Evolutionary conservation across 2,113 vertebrate species (phyloP).

Genomic region (Rousettus leschenaultii): DNA sequence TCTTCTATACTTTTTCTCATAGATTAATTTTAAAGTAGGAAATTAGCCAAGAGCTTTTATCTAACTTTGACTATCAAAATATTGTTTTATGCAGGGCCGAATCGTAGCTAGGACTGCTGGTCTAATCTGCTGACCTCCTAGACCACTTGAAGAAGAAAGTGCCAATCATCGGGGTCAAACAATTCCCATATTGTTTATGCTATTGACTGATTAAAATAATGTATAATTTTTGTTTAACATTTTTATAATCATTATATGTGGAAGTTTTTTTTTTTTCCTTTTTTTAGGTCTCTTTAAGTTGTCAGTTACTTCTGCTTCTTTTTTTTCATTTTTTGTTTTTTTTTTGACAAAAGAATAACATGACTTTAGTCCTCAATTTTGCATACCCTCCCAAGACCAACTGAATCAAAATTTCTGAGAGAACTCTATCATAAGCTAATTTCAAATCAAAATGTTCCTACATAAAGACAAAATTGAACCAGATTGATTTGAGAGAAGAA

Average conservation of each 20-base stretch:
- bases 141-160: background rate
- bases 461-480: background rate
- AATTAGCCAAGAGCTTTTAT: background rate
- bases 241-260: background rate
- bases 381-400: background rate
- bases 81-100: background rate
- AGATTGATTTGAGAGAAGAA: background rate
- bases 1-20: background rate
- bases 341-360: background rate
- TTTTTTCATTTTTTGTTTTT: background rate
- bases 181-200: background rate
- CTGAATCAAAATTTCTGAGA: background rate
- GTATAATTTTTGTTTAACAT: background rate
- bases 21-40: background rate
- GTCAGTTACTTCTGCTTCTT: background rate
- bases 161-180: background rate
- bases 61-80: background rate
- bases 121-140: background rate
- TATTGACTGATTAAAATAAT: background rate
- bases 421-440: background rate
- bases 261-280: background rate
- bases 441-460: background rate
- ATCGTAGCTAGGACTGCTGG: background rate
- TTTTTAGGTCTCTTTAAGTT: background rate
- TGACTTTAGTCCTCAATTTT: background rate